Percentiles rank a stretch among this genome's conserved stretches.
phyloP scores from a whole-genome alignment of 2,888 invertebrate species.

The Troilus luridus region DNA sequence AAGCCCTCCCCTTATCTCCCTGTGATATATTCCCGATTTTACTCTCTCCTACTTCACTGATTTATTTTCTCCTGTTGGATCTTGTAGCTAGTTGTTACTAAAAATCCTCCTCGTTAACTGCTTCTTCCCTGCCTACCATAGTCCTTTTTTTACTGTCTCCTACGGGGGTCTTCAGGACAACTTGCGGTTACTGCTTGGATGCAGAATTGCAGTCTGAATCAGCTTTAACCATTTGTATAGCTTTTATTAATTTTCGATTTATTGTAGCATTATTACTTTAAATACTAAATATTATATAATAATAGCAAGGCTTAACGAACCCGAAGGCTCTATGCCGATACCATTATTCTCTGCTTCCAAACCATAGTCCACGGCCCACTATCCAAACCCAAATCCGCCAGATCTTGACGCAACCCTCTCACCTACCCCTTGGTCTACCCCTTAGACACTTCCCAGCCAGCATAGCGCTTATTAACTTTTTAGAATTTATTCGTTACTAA shows the following conservation, averaged over 20 bases:
- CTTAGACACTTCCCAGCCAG: too few relatives aligned
- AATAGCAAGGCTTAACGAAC: too few relatives aligned
- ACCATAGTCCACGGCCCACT: too few relatives aligned
- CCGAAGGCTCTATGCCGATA: too few relatives aligned
- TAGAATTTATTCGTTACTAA: too few relatives aligned
- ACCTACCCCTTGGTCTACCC: too few relatives aligned
- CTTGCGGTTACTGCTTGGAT: neutral
- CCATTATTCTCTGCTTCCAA: too few relatives aligned
- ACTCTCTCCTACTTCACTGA: constrained; percentile 29
- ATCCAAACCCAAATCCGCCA: too few relatives aligned
- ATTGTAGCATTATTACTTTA: neutral
- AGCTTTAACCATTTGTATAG: neutral
- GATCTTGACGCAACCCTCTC: too few relatives aligned
- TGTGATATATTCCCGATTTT: constrained; percentile 57
- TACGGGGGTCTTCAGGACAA: neutral
- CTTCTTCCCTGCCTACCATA: neutral
- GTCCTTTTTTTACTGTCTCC: neutral
- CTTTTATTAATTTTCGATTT: neutral
- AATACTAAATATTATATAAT: too few relatives aligned
- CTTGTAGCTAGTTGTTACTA: neutral
- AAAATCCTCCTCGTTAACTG: constrained; percentile 2
- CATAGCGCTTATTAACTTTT: too few relatives aligned
- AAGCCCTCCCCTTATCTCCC: constrained; percentile 46
- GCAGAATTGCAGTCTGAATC: neutral
- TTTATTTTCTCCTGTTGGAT: neutral